Evolutionary conservation across 2,888 invertebrate species (phyloP), one percentile per base, ranked within the genome.

Genomic region (Hydrotaea cyrtoneurina): DNA sequence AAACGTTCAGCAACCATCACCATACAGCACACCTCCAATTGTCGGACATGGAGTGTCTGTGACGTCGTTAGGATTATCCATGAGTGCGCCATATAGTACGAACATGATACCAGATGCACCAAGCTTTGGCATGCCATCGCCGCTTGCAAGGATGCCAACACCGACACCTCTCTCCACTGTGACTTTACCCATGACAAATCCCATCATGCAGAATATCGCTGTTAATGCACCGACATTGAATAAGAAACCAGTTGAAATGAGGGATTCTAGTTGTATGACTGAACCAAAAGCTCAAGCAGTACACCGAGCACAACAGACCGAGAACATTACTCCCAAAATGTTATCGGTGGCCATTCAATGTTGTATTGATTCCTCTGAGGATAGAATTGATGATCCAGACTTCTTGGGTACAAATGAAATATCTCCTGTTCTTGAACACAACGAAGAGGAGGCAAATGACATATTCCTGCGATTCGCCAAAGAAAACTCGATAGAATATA

Each of bases 301-400:
- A 86, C 71, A 87, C 66, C 79, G 86, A 71, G 64, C 31, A 11
- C 80, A 78, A 19, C 87, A 87, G 69, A 86, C 86, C 0, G 78
- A 80, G 0, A 78, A 80, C 0, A 21, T 57, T 1, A 0, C 3
- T 8, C 55, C n/a, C 1, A 39, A 39, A 75, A 39, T 39, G 26
- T 64, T 46, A 15, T 76, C 88, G 19, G 43, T 87, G n/a, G 88
- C 80, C 4, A 78, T 88, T 11, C 90, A 90, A 83, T 90, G 90
- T 50, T 55, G 85, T 4, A 21, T 82, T 2, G 82, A 87, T 15
- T 2, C 2, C 31, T 31, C 7, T 7, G 31, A 31, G 3, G 31
- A 31, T 4, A 7, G 31, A 4, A 4, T 31, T 31, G 85, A 83
- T 0, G 79, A 78, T 31, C 11, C 69, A 0, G 55, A 64, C 21